These are phyloP conservation scores for Ia io DNA, from an alignment of 2,113 vertebrate genomes.

Conservation along the genomic window DNA sequence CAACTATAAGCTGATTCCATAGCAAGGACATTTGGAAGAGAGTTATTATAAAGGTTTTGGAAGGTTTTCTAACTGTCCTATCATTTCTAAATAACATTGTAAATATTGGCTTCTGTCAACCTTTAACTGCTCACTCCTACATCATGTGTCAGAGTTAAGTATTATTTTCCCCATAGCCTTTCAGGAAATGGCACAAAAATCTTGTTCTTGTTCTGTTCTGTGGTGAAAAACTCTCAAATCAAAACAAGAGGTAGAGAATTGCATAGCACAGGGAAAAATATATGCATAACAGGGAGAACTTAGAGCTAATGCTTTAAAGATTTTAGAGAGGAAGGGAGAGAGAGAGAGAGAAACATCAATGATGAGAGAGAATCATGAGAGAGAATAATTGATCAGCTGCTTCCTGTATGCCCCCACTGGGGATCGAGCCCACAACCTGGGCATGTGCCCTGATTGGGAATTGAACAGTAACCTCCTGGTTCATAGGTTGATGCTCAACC, in stretches of 20 bases:
- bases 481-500: too few relatives aligned
- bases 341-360: too few relatives aligned
- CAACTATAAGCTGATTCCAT: conserved; percentile 6
- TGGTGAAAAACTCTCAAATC: conserved; percentile 42
- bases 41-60: conserved; percentile 42
- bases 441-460: too few relatives aligned
- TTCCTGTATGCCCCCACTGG: too few relatives aligned
- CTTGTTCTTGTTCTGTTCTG: conserved; percentile 20
- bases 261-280: background rate
- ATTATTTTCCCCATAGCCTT: conserved; percentile 34
- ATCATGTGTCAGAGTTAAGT: conserved; percentile 58
- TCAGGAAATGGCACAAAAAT: conserved; percentile 21
- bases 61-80: conserved; percentile 57
- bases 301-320: conserved; percentile 25
- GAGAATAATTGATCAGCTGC: too few relatives aligned
- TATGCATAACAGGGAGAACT: conserved; percentile 9
- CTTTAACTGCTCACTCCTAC: conserved; percentile 46
- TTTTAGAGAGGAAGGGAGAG: too few relatives aligned
- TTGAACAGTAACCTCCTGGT: too few relatives aligned
- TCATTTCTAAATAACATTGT: conserved; percentile 57
- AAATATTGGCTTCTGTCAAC: conserved; percentile 63
- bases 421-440: too few relatives aligned
- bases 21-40: conserved; percentile 36
- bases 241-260: conserved; percentile 34
- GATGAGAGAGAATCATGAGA: too few relatives aligned